These are phyloP conservation scores for Tragelaphus strepsiceros DNA, from an alignment of 2,113 vertebrate genomes.

Conservation along the genomic window DNA sequence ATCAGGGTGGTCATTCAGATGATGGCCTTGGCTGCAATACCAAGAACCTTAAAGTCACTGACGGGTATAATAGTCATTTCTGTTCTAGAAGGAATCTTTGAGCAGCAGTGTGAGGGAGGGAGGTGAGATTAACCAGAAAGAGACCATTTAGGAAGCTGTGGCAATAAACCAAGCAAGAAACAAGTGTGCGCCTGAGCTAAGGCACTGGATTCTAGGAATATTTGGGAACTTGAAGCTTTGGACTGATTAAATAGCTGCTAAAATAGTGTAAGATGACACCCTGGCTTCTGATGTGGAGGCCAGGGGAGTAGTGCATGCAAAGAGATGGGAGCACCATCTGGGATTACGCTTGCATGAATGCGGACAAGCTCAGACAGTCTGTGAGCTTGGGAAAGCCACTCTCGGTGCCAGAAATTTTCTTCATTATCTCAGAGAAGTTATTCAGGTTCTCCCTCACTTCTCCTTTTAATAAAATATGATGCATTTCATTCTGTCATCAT, in stretches of 20 bases:
- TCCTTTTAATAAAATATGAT: conserved; percentile 60
- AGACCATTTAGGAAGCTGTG: not conserved
- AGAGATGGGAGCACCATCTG: not conserved
- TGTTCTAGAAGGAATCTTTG: not conserved
- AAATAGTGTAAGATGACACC: not conserved
- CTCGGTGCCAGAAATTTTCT: not conserved
- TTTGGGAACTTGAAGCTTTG: not conserved
- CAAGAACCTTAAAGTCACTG: not conserved
- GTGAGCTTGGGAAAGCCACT: not conserved
- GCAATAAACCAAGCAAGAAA: not conserved
- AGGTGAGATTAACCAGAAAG: not conserved
- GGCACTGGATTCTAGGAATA: not conserved
- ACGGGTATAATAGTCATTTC: not conserved
- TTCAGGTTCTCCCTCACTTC: not conserved
- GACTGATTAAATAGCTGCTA: not conserved
- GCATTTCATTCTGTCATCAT: conserved; percentile 43
- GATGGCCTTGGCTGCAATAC: not conserved
- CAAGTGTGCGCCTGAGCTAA: not conserved
- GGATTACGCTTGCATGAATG: rapidly evolving
- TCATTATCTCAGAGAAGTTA: not conserved
- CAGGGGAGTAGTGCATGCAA: not conserved
- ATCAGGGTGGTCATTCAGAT: not conserved
- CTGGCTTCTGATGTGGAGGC: not conserved
- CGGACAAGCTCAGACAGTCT: not conserved
- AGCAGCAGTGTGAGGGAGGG: not conserved